Base-by-base conservation (phyloP, 2,797 vertebrate species). In the Antennarius maculatus region DNA sequence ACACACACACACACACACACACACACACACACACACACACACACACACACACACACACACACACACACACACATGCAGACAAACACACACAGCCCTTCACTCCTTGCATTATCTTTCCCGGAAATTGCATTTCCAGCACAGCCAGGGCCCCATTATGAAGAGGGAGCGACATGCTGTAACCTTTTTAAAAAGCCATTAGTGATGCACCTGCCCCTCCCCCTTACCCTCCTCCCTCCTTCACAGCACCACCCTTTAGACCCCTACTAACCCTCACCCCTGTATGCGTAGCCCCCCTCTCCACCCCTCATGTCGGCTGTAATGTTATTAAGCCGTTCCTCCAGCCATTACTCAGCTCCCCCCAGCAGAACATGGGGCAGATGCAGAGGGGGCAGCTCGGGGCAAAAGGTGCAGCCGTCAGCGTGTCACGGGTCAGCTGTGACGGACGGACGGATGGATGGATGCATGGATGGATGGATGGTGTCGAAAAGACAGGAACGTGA, bases 171-270 rank as follows among this genome's bases (percentile, higher is more conserved):
- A 92, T 91, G 91, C 91, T 92, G 92, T 93, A 93, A 94, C 91
- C 92, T 93, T 93, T 94, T 94, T 93, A 94, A 93, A 93, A 94
- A 94, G 89, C 91, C 91, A 93, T 94, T 94, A 93, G 92, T 87
- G 91, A 90, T 92, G 87, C 88, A 88, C 89, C 88, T 91, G 91
- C 80, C 92, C 92, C 49, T 54, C 86, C 88, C 83, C 80, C 69
- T 11, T 0, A 48, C 61, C 8, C 31, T 31, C 45, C 42, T 16
- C 55, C 68, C 49, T 54, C 54, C 55, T 28, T 53, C 59, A 45
- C 50, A 64, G 57, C 77, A 73, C 54, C 75, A 65, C 28, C 78
- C 60, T 34, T 61, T 54, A 68, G 54, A 64, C 73, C 83, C 68
- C 65, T 64, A 56, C 77, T 79, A 71, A 59, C 46, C 71, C 67